Percentiles rank a stretch among this genome's conserved stretches.
These are phyloP conservation scores for Podocnemis expansa DNA, from an alignment of 2,113 vertebrate species.

Conservation along the genomic window DNA sequence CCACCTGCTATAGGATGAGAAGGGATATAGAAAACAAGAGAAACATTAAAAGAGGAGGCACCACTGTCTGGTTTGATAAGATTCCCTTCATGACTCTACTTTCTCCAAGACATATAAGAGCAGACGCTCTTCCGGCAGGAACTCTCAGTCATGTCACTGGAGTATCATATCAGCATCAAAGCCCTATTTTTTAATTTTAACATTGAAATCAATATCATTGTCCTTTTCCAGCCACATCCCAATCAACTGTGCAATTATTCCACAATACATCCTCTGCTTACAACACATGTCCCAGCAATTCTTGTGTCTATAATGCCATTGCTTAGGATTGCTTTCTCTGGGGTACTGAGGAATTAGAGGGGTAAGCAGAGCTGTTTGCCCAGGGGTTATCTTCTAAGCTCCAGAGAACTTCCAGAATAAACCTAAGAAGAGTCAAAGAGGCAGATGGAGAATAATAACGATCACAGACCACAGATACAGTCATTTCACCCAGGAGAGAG, in stretches of 20 bases:
- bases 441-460: background rate
- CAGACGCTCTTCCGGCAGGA: background rate
- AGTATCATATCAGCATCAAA: background rate
- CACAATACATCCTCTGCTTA: background rate
- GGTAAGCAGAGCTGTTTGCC: background rate
- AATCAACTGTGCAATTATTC: background rate
- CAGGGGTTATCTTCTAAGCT: background rate
- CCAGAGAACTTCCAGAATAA: background rate
- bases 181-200: background rate
- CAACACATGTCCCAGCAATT: background rate
- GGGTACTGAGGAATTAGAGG: background rate
- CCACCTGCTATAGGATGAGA: background rate
- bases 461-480: background rate
- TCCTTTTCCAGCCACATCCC: background rate
- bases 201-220: background rate
- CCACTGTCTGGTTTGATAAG: background rate
- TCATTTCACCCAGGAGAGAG: background rate
- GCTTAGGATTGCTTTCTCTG: background rate
- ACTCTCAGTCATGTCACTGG: background rate
- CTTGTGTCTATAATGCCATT: background rate
- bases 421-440: background rate
- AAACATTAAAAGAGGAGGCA: background rate
- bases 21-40: background rate
- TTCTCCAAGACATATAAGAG: background rate
- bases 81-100: background rate